These are phyloP conservation scores for Brachyptera putata DNA, from an alignment of 2,888 invertebrate species.

Conservation along the genomic window DNA sequence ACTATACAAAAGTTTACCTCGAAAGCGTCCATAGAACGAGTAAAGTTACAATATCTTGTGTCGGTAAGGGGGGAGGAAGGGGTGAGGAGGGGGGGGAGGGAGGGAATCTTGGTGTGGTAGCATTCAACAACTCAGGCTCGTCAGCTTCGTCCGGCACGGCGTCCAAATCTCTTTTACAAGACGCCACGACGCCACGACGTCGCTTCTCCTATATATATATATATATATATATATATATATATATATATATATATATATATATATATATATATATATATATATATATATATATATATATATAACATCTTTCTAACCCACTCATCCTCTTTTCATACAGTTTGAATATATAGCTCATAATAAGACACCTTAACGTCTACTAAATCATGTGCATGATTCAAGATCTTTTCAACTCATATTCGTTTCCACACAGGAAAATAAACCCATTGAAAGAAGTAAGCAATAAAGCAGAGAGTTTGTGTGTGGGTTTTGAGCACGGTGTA, in stretches of 20 bases:
- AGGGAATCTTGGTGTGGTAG: no score
- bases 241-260: no score
- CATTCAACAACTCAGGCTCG: neutral
- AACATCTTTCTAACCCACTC: neutral
- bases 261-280: no score
- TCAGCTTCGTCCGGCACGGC: neutral
- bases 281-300: no score
- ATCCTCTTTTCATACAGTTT: neutral
- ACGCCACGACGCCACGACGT: neutral
- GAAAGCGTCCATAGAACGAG: conserved; percentile 20
- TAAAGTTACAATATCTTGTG: conserved; percentile 18
- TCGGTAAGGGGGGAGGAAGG: no score
- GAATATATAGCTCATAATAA: conserved; percentile 3
- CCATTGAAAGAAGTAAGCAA: conserved; percentile 2
- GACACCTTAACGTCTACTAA: conserved; percentile 1
- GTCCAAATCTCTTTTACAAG: neutral
- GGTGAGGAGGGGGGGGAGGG: no score
- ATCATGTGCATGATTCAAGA: conserved; percentile 3
- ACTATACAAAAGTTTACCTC: conserved; percentile 22
- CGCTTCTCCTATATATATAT: neutral
- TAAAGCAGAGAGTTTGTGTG: neutral
- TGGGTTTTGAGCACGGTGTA: neutral
- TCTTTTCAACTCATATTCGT: conserved; percentile 19
- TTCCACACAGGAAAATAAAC: neutral
- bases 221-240: no score